Base-by-base conservation (phyloP, 2,888 invertebrate genomes). In the Lasiommata megera region DNA sequence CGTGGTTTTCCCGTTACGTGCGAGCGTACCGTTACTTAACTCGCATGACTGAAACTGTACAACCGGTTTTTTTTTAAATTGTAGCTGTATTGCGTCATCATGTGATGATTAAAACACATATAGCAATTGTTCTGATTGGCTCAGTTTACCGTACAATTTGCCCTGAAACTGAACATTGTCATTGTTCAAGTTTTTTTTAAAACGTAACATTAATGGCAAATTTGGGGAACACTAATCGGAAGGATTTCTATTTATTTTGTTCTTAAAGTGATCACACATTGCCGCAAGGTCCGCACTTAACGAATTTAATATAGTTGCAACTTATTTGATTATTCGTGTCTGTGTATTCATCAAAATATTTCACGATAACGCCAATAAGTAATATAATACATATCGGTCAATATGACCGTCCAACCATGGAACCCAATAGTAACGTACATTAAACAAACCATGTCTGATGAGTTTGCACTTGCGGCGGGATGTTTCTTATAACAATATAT, bases 21-120 rank as follows among this genome's bases (percentile, higher is more conserved):
- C 56, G 56, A 58, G 58, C 58, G 52, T 60, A 60, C 62, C 54
- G 56, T 56, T 60, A 62, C 56, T 41, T 53, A 36, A 56, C 40
- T 56, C 51, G 56, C 60, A 62, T 62, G 62, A 60, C 54, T 48
- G 58, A 58, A 44, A 43, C 48, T 23, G 54, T 17, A 43, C 12
- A 47, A 48, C 37, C 37, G 29, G 54, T 58, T 50, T 60, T 38
- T 36, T 36, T 43, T 34, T 48, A 29, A 52, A 17, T 17, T 17
- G 52, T 47, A 16, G 43, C 28, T 3, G 12, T 44, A 28, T 31
- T 31, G 46, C 29, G 16, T 16, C n/a, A 31, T 31, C 46, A 31
- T 34, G 34, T 34, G 34, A 34, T 46, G 16, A 28, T 54, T 48
- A 23, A 40, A 11, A 31, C 14, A 28, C n/a, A 28, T 11, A 28